These are phyloP conservation scores for Rafetus swinhoei DNA, from an alignment of 2,113 vertebrate species.

Conservation along the genomic window DNA sequence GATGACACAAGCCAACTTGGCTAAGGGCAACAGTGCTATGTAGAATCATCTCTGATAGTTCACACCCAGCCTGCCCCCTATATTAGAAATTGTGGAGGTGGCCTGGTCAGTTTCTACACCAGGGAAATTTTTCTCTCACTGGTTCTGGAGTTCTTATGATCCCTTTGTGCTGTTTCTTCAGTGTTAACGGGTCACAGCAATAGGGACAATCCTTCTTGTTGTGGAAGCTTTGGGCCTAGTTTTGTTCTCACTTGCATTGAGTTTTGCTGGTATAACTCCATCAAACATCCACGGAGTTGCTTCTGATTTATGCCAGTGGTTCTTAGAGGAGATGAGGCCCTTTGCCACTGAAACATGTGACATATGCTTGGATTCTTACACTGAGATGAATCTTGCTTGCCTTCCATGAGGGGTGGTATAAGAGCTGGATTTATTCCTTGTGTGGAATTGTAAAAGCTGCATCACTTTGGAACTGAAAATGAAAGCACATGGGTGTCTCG, in stretches of 20 bases:
- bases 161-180: not conserved
- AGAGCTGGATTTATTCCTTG: not conserved
- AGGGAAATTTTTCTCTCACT: not conserved
- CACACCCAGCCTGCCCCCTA: not conserved
- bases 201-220: not conserved
- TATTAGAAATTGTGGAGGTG: not conserved
- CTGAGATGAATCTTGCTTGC: constrained; percentile 12
- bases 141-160: not conserved
- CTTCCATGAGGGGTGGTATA: not conserved
- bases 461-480: constrained; percentile 26
- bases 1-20: no score
- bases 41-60: not conserved
- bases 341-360: constrained; percentile 19
- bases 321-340: not conserved
- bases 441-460: constrained; percentile 17
- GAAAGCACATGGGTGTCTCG: not conserved
- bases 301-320: not conserved
- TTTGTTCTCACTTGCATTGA: not conserved
- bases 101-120: not conserved
- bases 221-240: not conserved
- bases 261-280: not conserved
- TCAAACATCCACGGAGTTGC: not conserved
- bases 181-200: not conserved
- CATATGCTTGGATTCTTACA: not conserved
- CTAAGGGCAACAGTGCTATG: not conserved